phyloP scores from a whole-genome alignment of 2,888 invertebrate species.

The Drosophila histrio region DNA sequence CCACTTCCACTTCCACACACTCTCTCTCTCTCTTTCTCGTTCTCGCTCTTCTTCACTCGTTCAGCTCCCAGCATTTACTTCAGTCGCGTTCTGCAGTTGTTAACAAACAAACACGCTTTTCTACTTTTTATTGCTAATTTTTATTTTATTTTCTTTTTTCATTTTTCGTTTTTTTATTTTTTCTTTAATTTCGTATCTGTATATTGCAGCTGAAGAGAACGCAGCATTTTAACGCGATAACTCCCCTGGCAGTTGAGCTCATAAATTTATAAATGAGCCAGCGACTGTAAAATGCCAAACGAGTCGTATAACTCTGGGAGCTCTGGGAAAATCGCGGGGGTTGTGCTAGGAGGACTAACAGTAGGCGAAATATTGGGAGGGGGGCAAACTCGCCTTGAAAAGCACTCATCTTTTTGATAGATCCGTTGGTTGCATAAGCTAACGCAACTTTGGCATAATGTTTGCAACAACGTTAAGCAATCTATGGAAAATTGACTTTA shows the following conservation, averaged over 20 bases:
- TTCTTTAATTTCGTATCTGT: conserved; percentile 52
- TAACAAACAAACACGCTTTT: conserved; percentile 80
- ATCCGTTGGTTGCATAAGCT: not conserved
- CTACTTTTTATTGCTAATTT: conserved; percentile 81
- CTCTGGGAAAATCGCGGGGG: conserved; percentile 12
- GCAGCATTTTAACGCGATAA: conserved; percentile 77
- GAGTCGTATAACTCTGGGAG: conserved; percentile 63
- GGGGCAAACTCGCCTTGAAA: conserved; percentile 29
- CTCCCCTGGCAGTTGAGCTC: conserved; percentile 79
- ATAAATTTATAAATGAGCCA: conserved; percentile 79
- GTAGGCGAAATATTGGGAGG: conserved; percentile 20
- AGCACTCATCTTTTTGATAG: conserved; percentile 50
- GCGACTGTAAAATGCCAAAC: conserved; percentile 76
- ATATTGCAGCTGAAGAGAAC: conserved; percentile 48
- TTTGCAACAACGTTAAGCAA: not conserved
- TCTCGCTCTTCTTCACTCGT: not conserved
- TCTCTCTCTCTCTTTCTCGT: not conserved
- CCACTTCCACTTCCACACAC: not conserved
- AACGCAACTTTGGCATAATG: not conserved
- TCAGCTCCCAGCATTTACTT: conserved; percentile 17
- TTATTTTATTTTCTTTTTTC: conserved; percentile 60
- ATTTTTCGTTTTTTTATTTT: conserved; percentile 32
- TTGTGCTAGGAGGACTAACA: not conserved
- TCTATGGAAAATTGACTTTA: not conserved
- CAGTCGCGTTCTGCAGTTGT: conserved; percentile 61